Base-by-base conservation (phyloP, 2,888 invertebrate species). In the Epsilonema sp. region DNA sequence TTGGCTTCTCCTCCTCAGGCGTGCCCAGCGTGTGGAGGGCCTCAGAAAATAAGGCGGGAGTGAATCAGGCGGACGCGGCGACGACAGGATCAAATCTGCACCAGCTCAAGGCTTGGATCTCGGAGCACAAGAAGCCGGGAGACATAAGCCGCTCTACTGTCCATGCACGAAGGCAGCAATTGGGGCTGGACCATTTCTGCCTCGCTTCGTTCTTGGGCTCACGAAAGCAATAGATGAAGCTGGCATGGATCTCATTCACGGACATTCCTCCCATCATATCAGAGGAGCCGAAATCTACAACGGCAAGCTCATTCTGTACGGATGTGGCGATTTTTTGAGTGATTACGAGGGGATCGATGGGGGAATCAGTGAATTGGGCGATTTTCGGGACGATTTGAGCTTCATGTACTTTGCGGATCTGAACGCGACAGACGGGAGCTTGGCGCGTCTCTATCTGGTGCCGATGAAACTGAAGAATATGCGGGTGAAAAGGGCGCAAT, bases 91-190 rank as follows among this genome's bases (percentile, higher is more conserved):
- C 4, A 20, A 11, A 45, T 22, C 13, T 45, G 8, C 13, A 20
- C 3, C 23, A 22, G 8, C 21, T 47, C 5, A 11, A 22, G 13
- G 23, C n/a, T n/a, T n/a, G 49, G 39, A 44, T 54, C 21, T 37
- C 21, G 3, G 36, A 42, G 19, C 26, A 51, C 25, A 26, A 42
- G 13, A 31, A 40, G 20, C 24, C 49, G 8, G 48, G 45, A 19
- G 54, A 54, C 46, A 20, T 54, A 22, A n/a, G n/a, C n/a, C n/a
- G 50, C 48, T 8, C 31, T 54, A 16, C 20, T 54, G 3, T 54
- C 54, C 2, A 50, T 54, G 16, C 54, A 54, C 49, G 55, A 54
- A 54, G 54, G 54, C 36, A 49, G 51, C 19, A 54, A 54, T 43
- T 54, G 54, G 54, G 54, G 53, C 1, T 54, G 39, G 19, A 48